These are phyloP conservation scores for Craniophora ligustri DNA, from an alignment of 2,888 invertebrate species.

Conservation along the genomic window DNA sequence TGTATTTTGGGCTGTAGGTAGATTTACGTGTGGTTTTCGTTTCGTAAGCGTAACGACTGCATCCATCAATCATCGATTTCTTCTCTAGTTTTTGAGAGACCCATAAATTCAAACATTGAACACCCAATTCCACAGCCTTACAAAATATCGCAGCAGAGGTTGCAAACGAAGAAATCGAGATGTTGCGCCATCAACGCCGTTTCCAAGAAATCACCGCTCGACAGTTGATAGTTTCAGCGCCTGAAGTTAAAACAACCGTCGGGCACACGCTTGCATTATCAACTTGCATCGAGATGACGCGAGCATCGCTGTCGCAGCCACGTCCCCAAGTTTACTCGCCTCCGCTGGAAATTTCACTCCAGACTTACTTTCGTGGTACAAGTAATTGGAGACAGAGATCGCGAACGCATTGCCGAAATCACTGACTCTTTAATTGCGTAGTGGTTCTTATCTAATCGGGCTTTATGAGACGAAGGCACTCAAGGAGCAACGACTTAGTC, in stretches of 20 bases:
- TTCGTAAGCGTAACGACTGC: too few species aligned
- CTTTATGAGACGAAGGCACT: too few species aligned
- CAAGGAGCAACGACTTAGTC: too few species aligned
- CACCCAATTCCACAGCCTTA: too few species aligned
- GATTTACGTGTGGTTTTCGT: too few species aligned
- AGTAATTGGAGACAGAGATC: constrained; percentile 51
- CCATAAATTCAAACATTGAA: too few species aligned
- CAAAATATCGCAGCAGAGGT: neutral
- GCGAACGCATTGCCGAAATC: neutral
- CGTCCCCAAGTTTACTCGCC: constrained; percentile 85
- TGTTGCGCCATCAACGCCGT: constrained; percentile 39
- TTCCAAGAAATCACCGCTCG: constrained; percentile 53
- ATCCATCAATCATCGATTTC: too few species aligned
- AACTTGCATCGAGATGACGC: constrained; percentile 84
- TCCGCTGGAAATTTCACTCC: constrained; percentile 84
- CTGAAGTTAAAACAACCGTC: constrained; percentile 66
- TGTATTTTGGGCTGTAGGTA: too few species aligned
- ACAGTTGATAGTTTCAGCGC: constrained; percentile 58
- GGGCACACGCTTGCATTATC: constrained; percentile 77
- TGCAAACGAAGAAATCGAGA: constrained; percentile 16
- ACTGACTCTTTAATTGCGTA: neutral
- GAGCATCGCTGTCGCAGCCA: constrained; percentile 83
- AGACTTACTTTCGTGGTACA: constrained; percentile 73
- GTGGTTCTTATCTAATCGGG: neutral
- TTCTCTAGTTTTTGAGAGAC: too few species aligned